phyloP scores from a whole-genome alignment of 2,888 invertebrate genomes.

The Cephus spinipes region DNA sequence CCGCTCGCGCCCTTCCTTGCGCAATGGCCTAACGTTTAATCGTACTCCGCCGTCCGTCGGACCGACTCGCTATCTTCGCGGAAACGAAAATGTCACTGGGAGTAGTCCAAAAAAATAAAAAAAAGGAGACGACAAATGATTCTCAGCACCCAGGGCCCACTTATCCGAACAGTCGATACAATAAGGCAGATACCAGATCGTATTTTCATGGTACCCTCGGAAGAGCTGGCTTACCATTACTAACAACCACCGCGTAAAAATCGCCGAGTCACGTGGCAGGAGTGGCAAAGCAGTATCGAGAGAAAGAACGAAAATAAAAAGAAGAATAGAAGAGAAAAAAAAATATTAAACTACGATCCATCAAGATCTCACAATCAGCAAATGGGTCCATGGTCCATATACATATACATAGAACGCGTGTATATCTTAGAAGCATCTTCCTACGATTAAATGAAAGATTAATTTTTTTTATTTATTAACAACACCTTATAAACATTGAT shows the following conservation, averaged over 20 bases:
- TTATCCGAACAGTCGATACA: background rate
- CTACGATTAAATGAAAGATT: background rate
- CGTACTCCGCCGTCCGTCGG: background rate
- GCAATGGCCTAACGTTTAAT: background rate
- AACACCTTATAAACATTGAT: background rate
- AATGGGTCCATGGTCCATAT: background rate
- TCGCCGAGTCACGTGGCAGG: conserved; percentile 1
- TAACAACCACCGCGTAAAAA: background rate
- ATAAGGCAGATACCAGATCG: background rate
- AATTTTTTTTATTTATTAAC: background rate
- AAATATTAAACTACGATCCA: background rate
- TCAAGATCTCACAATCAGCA: background rate
- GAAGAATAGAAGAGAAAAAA: background rate
- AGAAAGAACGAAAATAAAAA: background rate
- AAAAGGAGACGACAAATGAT: background rate
- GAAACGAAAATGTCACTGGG: background rate
- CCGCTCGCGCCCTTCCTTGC: background rate
- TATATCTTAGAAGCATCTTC: background rate
- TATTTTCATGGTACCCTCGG: background rate
- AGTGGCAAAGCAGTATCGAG: background rate
- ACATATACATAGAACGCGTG: background rate
- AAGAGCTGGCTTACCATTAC: background rate
- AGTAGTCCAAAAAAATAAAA: background rate
- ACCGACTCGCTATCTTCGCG: background rate
- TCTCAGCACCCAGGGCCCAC: background rate